Percentiles rank a stretch among this genome's conserved stretches.
These are phyloP conservation scores for Tinea pellionella DNA, from an alignment of 2,888 invertebrate species.

Conservation along the genomic window DNA sequence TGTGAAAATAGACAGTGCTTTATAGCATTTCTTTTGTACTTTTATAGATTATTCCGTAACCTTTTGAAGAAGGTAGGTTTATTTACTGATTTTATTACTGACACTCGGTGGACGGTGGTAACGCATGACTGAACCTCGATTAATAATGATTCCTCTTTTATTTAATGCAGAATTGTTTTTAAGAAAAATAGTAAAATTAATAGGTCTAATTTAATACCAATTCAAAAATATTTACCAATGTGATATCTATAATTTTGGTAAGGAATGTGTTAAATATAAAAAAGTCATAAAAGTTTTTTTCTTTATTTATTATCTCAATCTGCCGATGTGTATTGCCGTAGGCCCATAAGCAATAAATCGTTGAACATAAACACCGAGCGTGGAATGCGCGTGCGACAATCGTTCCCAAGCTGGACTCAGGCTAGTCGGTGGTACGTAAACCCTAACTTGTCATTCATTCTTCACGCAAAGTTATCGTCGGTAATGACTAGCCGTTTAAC, in stretches of 20 bases:
- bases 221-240: too few relatives aligned
- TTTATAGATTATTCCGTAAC: slow-evolving; percentile 12
- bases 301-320: background rate
- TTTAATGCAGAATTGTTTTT: background rate
- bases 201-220: too few relatives aligned
- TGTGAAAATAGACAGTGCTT: slow-evolving; percentile 31
- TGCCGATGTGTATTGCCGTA: background rate
- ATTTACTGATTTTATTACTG: slow-evolving; percentile 8
- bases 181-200: too few relatives aligned
- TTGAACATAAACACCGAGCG: background rate
- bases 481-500: slow-evolving; percentile 55
- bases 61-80: slow-evolving; percentile 7
- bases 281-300: too few relatives aligned
- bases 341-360: slow-evolving; percentile 1
- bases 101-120: background rate
- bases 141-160: background rate
- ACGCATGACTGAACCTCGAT: background rate
- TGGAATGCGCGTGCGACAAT: slow-evolving; percentile 9
- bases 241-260: too few relatives aligned
- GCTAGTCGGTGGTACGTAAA: slow-evolving; percentile 37
- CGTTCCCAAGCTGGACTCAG: background rate
- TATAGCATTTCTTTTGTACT: slow-evolving; percentile 14
- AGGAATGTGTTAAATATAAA: too few relatives aligned
- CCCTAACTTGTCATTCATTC: slow-evolving; percentile 54
- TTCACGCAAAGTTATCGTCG: slow-evolving; percentile 58